Evolutionary conservation across 2,888 invertebrate genomes (phyloP), one percentile per base, ranked within the genome.

Genomic region (Anaspis maculata): DNA sequence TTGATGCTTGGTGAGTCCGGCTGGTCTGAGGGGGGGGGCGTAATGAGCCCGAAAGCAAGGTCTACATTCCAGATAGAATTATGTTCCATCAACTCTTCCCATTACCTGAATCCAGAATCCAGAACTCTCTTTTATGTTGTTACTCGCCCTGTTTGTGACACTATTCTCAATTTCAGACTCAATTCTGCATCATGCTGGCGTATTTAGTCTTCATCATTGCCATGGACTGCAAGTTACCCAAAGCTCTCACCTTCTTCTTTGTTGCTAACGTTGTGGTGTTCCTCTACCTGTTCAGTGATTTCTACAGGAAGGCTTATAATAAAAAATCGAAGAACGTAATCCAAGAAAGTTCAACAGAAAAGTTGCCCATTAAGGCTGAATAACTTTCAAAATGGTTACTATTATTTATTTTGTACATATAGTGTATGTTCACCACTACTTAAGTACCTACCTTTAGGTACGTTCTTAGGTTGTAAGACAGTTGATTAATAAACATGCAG

Each of bases 221-320:
- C 46, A 70, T 74, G 41, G 79, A 76, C 45, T 83, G 83, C 62
- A 75, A 77, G 56, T 79, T 80, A 50, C 83, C 86, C 1, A 83
- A 80, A 52, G 60, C 70, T 9, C 72, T 86, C 46, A 76, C 78
- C 27, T 73, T 74, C 42, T 67, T 86, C 27, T 70, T 86, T 11
- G 65, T 73, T 1, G 65, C 79, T 29, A 84, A 85, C 55, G 75
- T 83, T 10, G 66, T 71, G 0, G 67, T 83, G 3, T 87, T 86
- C 62, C 69, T 84, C 2, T 86, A 84, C 52, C 75, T 87, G 68
- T 87, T 87, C 53, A 76, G 79, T 24, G 76, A 80, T 44, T 87
- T 86, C 59, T 87, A 86, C 60, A 57, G 56, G 27, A 66, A 64
- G 41, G 61, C 65, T 3, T 66, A 66, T 46, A 11, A 24, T 9